phyloP scores from a whole-genome alignment of 2,113 vertebrate species.

The Aspiorhynchus laticeps region DNA sequence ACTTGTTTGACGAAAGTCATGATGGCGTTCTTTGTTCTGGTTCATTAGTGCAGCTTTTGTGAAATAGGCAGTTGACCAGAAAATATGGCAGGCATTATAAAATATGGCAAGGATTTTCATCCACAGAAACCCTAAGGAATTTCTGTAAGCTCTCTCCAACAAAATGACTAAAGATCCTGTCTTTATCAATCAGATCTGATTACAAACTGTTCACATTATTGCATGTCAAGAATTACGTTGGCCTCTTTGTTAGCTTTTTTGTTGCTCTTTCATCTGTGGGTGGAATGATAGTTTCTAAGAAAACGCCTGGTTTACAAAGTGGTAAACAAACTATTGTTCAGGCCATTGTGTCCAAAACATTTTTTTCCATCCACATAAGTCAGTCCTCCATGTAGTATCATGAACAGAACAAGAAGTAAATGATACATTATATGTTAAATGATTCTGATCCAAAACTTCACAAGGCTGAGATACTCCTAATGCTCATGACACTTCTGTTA shows the following conservation, averaged over 20 bases:
- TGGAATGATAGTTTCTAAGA: not conserved
- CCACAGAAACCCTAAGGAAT: not conserved
- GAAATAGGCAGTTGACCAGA: not conserved
- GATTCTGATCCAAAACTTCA: not conserved
- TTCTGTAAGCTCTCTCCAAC: not conserved
- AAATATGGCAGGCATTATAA: slow-evolving; percentile 1
- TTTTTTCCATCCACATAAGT: not conserved
- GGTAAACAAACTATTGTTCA: not conserved
- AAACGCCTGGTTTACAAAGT: not conserved
- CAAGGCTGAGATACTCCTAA: not conserved
- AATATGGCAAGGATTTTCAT: slow-evolving; percentile 26
- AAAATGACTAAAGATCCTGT: not conserved
- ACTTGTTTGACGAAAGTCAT: not conserved
- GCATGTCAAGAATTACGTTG: not conserved
- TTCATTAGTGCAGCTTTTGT: not conserved
- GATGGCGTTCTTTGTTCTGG: not conserved
- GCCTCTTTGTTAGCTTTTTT: slow-evolving; percentile 6
- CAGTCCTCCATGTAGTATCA: not conserved
- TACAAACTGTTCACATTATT: not conserved
- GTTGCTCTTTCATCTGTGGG: not conserved
- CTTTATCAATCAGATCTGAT: not conserved
- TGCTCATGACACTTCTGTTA: not conserved
- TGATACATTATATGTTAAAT: not conserved
- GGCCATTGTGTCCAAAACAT: not conserved
- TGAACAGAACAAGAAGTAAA: slow-evolving; percentile 11